Evolutionary conservation across 2,888 invertebrate species (phyloP), one percentile per base, ranked within the genome.

Genomic region (Pimpla rufipes): DNA sequence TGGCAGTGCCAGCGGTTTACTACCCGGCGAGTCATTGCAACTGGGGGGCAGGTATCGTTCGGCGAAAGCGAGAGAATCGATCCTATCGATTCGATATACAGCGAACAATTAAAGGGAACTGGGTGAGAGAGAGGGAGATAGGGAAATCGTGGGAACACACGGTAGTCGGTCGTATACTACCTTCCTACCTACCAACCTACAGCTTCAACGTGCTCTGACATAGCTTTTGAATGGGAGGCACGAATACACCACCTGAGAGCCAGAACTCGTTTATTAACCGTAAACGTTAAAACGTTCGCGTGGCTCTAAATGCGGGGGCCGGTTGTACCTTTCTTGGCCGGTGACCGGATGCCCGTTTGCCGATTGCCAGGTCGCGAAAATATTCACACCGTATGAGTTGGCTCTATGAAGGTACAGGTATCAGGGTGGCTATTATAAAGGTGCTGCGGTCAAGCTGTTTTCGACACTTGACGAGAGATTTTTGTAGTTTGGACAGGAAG

Each of bases 21-120:
- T 8, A 21, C 16, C 18, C 50, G n/a, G n/a, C 16, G 50, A 52
- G 29, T 42, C 29, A 59, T 45, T 50, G 37, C 37, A 23, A n/a
- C 21, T n/a, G 45, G 55, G 45, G 73, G 47, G 66, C 66, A 57
- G 55, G 45, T 73, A 73, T 67, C 66, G 73, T 66, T 79, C 66
- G 67, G 79, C 55, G 73, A 79, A 79, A 79, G 79, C 71, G 79
- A 67, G 79, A 73, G 73, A 67, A 73, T 57, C 79, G 79, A 79
- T 79, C 18, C 66, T 79, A 79, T 79, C 79, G 73, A 47, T 79
- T 55, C 45, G 52, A 73, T 66, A 73, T n/a, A n/a, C 45, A 73
- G 47, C 37, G 18, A 79, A 79, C 79, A 79, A 79, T 79, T 79
- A 79, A 79, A 79, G 79, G 73, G 55, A 79, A 73, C 52, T 23